A percentile compares a stretch with the other conserved stretches of the same genome.
Conservation (phyloP, 1,140 invertebrate species). For the Protaetia brevitarsis region DNA sequence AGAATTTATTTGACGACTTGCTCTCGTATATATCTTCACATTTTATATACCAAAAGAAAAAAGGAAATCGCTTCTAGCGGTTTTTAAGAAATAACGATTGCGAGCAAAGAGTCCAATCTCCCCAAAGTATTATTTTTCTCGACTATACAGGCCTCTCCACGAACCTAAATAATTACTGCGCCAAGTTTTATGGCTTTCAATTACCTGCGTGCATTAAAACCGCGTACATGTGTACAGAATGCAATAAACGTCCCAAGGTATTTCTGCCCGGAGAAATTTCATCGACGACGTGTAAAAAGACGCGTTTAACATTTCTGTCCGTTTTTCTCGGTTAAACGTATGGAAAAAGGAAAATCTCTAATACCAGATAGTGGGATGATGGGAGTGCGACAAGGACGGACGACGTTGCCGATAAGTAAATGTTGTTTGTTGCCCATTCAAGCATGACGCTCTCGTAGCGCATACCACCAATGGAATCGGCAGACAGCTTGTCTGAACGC, state of each 20-base stretch:
- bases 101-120: too few relatives aligned
- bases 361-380: neutral
- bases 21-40: too few relatives aligned
- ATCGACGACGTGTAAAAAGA: slow-evolving; percentile 3
- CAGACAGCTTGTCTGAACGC: slow-evolving; percentile 10
- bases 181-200: too few relatives aligned
- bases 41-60: too few relatives aligned
- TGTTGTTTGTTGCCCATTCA: too few relatives aligned
- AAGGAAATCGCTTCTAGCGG: too few relatives aligned
- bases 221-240: neutral
- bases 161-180: too few relatives aligned
- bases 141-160: too few relatives aligned
- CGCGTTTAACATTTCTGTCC: slow-evolving; percentile 1
- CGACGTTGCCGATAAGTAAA: neutral
- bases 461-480: neutral
- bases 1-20: too few relatives aligned
- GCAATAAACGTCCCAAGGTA: neutral
- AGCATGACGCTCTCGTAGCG: too few relatives aligned
- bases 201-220: slow-evolving; percentile 7
- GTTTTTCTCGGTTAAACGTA: neutral
- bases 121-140: too few relatives aligned
- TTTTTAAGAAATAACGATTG: too few relatives aligned
- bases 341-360: neutral
- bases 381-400: neutral
- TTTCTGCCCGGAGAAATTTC: neutral